Conservation (phyloP, 2,113 vertebrate species). For the Bostrychus sinensis region DNA sequence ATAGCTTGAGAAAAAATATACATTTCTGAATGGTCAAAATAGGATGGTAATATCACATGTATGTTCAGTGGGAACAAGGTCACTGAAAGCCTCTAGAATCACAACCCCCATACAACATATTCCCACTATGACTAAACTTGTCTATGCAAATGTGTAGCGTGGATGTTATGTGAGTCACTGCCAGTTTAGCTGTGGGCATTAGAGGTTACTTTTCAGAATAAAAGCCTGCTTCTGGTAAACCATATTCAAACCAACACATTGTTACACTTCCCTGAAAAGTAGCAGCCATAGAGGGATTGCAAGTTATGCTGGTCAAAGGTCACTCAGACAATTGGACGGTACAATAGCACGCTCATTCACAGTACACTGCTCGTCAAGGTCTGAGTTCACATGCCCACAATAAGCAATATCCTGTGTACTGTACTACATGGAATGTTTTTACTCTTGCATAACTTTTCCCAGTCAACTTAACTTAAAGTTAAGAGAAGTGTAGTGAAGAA, state of each 20-base stretch:
- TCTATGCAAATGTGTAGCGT: not conserved
- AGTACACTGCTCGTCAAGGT: too few species aligned
- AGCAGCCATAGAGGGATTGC: not conserved
- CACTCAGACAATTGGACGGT: not conserved
- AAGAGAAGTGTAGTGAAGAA: conserved; percentile 15
- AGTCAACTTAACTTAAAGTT: not conserved
- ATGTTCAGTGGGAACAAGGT: too few species aligned
- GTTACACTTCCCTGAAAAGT: conserved; percentile 14
- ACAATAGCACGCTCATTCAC: not conserved
- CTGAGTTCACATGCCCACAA: not conserved
- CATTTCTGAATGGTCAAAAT: too few species aligned
- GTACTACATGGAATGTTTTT: not conserved
- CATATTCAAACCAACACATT: not conserved
- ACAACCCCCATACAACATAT: too few species aligned
- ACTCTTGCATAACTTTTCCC: not conserved
- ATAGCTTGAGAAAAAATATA: too few species aligned
- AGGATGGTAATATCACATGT: too few species aligned
- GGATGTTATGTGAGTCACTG: not conserved
- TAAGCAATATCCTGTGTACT: not conserved
- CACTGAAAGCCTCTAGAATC: too few species aligned
- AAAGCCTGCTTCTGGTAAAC: conserved; percentile 18
- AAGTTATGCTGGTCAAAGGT: conserved; percentile 36
- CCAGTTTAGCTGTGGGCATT: not conserved
- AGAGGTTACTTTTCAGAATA: conserved; percentile 12
- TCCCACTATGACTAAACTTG: too few species aligned